These are phyloP conservation scores for Ditylenchus weischeri DNA, from an alignment of 2,888 invertebrate genomes.

Conservation along the genomic window DNA sequence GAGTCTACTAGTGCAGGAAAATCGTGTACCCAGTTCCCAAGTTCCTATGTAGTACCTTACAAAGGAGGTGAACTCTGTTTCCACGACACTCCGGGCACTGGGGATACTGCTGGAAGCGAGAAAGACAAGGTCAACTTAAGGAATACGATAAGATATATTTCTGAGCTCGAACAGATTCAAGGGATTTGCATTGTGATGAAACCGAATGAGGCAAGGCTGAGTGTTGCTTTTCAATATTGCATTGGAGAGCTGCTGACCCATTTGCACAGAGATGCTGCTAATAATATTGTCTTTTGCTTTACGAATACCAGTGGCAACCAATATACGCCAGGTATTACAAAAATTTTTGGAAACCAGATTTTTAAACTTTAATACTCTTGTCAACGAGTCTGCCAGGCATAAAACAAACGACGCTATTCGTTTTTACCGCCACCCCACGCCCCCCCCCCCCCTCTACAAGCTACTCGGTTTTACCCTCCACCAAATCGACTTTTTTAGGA, in stretches of 20 bases:
- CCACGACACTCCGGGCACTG: slow-evolving; percentile 49
- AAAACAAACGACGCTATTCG: too few relatives aligned
- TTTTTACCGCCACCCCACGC: too few relatives aligned
- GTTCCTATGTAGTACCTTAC: neutral
- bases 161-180: slow-evolving; percentile 26
- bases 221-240: slow-evolving; percentile 39
- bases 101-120: slow-evolving; percentile 39
- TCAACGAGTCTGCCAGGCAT: too few relatives aligned
- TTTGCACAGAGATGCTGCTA: slow-evolving; percentile 36
- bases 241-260: slow-evolving; percentile 41
- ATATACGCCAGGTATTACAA: slow-evolving; percentile 23
- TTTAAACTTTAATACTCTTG: too few relatives aligned
- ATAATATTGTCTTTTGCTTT: slow-evolving; percentile 48
- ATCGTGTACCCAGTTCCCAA: neutral
- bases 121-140: slow-evolving; percentile 40
- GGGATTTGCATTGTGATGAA: slow-evolving; percentile 40
- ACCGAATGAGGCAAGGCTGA: slow-evolving; percentile 34
- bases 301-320: slow-evolving; percentile 34
- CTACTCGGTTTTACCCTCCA: too few relatives aligned
- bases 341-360: neutral
- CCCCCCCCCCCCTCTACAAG: too few relatives aligned
- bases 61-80: slow-evolving; percentile 21
- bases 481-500: too few relatives aligned
- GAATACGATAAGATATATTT: slow-evolving; percentile 25
- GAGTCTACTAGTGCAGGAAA: slow-evolving; percentile 18